Evolutionary conservation across 2,888 invertebrate genomes (phyloP), one percentile per base, ranked within the genome.

Genomic region (Thymelicus sylvestris): DNA sequence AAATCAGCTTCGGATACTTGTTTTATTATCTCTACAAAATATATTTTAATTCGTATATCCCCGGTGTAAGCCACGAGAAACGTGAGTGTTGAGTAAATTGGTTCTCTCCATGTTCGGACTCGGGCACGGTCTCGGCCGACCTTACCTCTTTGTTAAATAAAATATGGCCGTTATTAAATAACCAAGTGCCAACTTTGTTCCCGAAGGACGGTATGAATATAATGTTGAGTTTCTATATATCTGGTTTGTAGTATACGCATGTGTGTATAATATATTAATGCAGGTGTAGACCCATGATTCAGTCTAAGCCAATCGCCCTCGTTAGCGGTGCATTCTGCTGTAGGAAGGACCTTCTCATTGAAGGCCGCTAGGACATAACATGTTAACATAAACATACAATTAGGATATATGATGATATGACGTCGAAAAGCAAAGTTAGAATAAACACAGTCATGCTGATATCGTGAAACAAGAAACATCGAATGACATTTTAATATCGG

Each of bases 101-200:
- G 39, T 48, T 38, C 57, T 24, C n/a, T 24, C 12, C 57, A 59
- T 59, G 60, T 59, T 24, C 24, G 59, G 44, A 63, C 60, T 57
- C 65, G 59, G 44, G 59, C 60, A 52, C 65, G 44, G n/a, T 47
- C 38, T 41, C 57, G 44, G 52, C 65, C 50, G 73, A 68, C 71
- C 73, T 73, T 73, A 68, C 68, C 19, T 63, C 68, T 71, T 63
- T 71, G 66, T 68, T 67, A 66, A 68, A 71, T 71, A 71, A 68
- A 68, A 65, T 67, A 67, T 44, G 55, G 72, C 38, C 52, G 15
- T 66, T 70, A 70, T 66, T 65, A 66, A 66, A 70, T 60, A 65
- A 65, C 44, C 57, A 69, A 69, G 57, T n/a, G 50, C 50, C 59
- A 64, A 69, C 63, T 64, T 64, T 57, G 48, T 59, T 48, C 69